phyloP scores from a whole-genome alignment of 2,888 invertebrate species.

The Lissonota sp. region DNA sequence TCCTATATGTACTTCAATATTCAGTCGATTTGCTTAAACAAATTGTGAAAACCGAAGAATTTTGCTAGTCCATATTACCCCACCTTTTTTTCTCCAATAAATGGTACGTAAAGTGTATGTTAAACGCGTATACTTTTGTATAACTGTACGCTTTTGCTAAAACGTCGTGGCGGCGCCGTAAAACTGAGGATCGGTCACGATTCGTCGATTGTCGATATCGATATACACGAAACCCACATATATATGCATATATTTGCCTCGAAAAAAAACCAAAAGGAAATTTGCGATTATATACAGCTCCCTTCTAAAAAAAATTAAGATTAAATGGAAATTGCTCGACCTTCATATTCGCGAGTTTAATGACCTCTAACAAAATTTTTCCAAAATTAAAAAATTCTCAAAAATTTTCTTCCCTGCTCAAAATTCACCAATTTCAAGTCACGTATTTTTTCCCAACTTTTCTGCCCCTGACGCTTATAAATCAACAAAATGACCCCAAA shows the following conservation, averaged over 20 bases:
- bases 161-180: conserved; percentile 44
- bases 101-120: too few relatives aligned
- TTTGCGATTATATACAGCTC: not conserved
- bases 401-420: not conserved
- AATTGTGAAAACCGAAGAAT: too few relatives aligned
- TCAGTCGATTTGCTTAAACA: too few relatives aligned
- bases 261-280: not conserved
- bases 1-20: too few relatives aligned
- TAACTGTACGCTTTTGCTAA: conserved; percentile 5
- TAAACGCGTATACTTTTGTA: conserved; percentile 23
- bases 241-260: not conserved
- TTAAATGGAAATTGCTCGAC: not conserved
- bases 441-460: not conserved
- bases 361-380: not conserved
- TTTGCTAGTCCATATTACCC: too few relatives aligned
- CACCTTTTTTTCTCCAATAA: too few relatives aligned
- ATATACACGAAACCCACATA: not conserved
- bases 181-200: conserved; percentile 58
- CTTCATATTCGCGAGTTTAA: conserved; percentile 2
- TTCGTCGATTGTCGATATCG: conserved; percentile 34
- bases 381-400: not conserved
- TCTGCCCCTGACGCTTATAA: too few relatives aligned
- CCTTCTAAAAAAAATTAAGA: conserved; percentile 6
- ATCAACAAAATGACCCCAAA: too few relatives aligned
- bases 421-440: not conserved